These are phyloP conservation scores for Distichodus sexfasciatus DNA, from an alignment of 2,797 vertebrate species.

Conservation along the genomic window DNA sequence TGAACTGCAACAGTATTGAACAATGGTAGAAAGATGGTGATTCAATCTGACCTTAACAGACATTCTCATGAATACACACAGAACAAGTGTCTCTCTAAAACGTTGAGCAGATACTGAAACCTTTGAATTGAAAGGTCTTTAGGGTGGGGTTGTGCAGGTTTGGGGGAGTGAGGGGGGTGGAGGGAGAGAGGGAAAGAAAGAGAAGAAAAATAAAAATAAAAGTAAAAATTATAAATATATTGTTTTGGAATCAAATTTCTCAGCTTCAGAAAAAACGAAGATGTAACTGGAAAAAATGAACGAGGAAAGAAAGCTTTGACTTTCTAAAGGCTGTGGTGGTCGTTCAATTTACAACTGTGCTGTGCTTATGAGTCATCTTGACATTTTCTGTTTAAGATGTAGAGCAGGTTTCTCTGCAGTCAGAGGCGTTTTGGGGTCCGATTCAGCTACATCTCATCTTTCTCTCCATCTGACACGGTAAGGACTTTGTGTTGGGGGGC, in stretches of 20 bases:
- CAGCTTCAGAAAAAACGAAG: slow-evolving; percentile 37
- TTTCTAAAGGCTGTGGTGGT: not conserved
- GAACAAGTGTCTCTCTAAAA: no score
- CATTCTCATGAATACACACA: no score
- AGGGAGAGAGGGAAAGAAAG: not conserved
- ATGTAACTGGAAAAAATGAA: slow-evolving; percentile 56
- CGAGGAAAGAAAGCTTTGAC: slow-evolving; percentile 44
- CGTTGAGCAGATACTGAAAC: no score
- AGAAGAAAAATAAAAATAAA: not conserved
- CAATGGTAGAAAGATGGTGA: no score
- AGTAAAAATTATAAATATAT: not conserved
- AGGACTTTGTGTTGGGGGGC: not conserved
- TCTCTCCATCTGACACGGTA: slow-evolving; percentile 17
- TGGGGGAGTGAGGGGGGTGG: slow-evolving; percentile 1
- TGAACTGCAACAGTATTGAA: not conserved
- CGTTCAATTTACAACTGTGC: slow-evolving; percentile 23
- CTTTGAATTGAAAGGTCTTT: no score
- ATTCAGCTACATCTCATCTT: slow-evolving; percentile 45
- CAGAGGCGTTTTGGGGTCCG: slow-evolving; percentile 61
- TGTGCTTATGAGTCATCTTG: slow-evolving; percentile 66
- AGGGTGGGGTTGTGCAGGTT: no score
- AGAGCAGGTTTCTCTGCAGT: slow-evolving; percentile 57
- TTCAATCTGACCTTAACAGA: no score
- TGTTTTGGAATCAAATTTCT: slow-evolving; percentile 51
- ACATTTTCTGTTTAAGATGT: slow-evolving; percentile 58